Conservation (phyloP, 2,113 vertebrate species). For the Solea senegalensis region DNA sequence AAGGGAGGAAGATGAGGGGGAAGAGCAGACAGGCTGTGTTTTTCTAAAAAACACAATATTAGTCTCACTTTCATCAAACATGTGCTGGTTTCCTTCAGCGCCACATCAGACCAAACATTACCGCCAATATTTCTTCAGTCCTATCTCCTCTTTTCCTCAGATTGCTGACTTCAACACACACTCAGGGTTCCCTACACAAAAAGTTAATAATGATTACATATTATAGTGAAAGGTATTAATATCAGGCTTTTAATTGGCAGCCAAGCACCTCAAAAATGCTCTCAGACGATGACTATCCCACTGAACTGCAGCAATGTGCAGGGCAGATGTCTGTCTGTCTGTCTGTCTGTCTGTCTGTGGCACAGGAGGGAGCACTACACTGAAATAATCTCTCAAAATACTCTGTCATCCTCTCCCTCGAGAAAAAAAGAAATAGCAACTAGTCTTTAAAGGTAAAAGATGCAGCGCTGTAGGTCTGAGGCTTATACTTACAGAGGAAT, state of each 20-base stretch:
- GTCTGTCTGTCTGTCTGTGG: conserved; percentile 36
- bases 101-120: not conserved
- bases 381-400: conserved; percentile 50
- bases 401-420: conserved; percentile 23
- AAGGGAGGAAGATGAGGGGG: conserved; percentile 8
- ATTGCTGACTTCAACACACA: not conserved
- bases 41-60: conserved; percentile 31
- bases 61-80: conserved; percentile 1
- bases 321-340: conserved; percentile 79
- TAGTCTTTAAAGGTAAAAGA: conserved; percentile 39
- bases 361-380: conserved; percentile 37
- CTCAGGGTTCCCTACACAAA: not conserved
- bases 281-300: conserved; percentile 58
- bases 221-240: conserved; percentile 31
- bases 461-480: conserved; percentile 53
- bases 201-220: conserved; percentile 17
- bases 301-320: conserved; percentile 76
- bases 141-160: not conserved
- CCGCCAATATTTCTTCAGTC: not conserved
- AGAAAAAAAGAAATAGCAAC: conserved; percentile 57
- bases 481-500: conserved; percentile 52
- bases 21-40: conserved; percentile 11
- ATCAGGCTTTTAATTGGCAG: conserved; percentile 39
- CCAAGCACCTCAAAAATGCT: conserved; percentile 22
- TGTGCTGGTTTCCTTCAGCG: not conserved